Evolutionary conservation across 2,113 vertebrate species (phyloP).

Genomic region (Ictidomys tridecemlineatus): DNA sequence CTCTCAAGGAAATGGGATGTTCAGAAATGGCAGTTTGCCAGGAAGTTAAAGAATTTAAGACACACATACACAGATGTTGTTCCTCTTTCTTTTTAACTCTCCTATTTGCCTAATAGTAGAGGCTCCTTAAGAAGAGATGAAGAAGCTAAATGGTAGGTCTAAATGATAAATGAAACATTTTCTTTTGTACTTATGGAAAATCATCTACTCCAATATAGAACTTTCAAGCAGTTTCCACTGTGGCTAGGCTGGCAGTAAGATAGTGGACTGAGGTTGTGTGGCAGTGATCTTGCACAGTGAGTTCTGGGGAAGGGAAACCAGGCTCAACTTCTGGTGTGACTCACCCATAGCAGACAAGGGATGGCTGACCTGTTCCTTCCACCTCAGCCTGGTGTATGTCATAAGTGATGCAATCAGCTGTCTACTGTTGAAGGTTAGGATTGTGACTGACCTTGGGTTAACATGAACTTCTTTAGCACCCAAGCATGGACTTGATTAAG

Average conservation of each 20-base stretch:
- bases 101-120: background rate
- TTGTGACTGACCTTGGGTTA: constrained; percentile 52
- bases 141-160: background rate
- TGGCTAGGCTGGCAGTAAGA: background rate
- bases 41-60: background rate
- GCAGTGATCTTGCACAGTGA: background rate
- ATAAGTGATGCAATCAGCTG: background rate
- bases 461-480: constrained; percentile 32
- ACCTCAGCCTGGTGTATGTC: constrained; percentile 18
- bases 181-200: constrained; percentile 55
- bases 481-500: constrained; percentile 42
- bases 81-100: background rate
- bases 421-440: constrained; percentile 42
- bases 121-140: background rate
- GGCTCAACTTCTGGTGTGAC: background rate
- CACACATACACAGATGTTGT: background rate
- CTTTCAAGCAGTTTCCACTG: background rate
- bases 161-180: constrained; percentile 47
- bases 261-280: background rate
- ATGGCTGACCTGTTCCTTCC: background rate
- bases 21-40: background rate
- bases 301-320: background rate
- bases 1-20: constrained; percentile 27
- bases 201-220: background rate
- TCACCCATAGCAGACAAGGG: background rate